Evolutionary conservation across 2,888 invertebrate genomes (phyloP), one percentile per base, ranked within the genome.

Genomic region (Troglohyphantes excavatus): DNA sequence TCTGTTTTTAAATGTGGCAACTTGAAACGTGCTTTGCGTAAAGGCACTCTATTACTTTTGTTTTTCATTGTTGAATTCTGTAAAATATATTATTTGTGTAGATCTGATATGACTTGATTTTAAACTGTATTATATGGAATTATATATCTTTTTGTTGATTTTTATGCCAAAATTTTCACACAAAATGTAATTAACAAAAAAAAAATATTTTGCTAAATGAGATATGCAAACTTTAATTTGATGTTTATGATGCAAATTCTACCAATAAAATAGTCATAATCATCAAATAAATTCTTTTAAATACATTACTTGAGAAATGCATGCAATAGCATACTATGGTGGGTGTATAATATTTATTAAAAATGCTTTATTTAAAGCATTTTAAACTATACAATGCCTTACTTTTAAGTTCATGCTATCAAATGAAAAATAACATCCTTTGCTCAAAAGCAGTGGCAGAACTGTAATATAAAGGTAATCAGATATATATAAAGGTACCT

Each of bases 1-100:
- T 78, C 67, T 85, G 27, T 53, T 83, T 83, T 63, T 75, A 78
- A 26, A n/a, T 70, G 39, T 23, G 21, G 39, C 39, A 70, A 70
- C 21, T 43, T 46, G 72, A 26, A 26, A 72, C 17, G 46, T n/a
- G 26, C 23, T 72, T 63, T 46, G 7, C 17, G 17, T n/a, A n/a
- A n/a, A n/a, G n/a, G n/a, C n/a, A n/a, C n/a, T n/a, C n/a, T n/a
- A 27, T 6, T n/a, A 72, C n/a, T 19, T 39, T 46, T 46, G 13
- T 26, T 46, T 26, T 19, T 43, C 39, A 43, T 43, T 72, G 72
- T 72, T 46, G 33, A 26, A 72, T n/a, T 46, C 27, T 3, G 26
- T 46, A 46, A n/a, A 5, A n/a, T 46, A 72, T 72, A 46, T 27
- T n/a, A 17, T 70, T 39, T 39, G 23, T 70, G 26, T 46, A 46